Conservation (phyloP, 2,888 invertebrate genomes). For the Himalopsyche tibetana region DNA sequence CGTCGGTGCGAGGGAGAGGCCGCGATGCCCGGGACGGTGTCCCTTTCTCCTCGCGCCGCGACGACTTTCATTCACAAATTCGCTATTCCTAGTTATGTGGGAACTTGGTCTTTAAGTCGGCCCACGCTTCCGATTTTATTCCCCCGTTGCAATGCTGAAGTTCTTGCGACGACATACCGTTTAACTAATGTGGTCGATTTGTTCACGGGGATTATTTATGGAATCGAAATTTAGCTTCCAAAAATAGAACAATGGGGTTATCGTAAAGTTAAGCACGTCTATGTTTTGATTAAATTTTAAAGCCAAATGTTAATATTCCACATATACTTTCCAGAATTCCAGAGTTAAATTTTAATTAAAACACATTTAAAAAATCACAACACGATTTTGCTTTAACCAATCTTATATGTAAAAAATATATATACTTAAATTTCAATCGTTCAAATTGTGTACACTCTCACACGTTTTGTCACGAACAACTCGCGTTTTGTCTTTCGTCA, state of each 20-base stretch:
- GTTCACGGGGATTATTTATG: constrained; percentile 44
- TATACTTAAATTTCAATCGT: no score
- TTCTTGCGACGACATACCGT: constrained; percentile 28
- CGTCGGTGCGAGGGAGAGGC: constrained; percentile 62
- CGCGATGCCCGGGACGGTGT: constrained; percentile 47
- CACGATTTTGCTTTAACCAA: no score
- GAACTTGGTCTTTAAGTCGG: constrained; percentile 57
- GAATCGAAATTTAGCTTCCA: background rate
- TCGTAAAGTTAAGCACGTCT: background rate
- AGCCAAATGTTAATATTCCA: no score
- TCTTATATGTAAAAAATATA: no score
- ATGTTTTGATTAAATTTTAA: background rate
- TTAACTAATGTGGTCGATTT: constrained; percentile 42
- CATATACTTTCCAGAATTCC: no score
- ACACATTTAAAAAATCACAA: no score
- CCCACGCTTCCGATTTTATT: constrained; percentile 57
- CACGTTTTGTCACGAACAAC: no score
- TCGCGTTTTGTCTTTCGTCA: no score
- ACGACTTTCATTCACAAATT: constrained; percentile 65
- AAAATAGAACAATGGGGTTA: constrained; percentile 4
- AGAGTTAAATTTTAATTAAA: no score
- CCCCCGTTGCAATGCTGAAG: constrained; percentile 29
- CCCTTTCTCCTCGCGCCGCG: constrained; percentile 52
- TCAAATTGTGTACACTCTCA: no score
- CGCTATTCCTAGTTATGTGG: constrained; percentile 55